Evolutionary conservation across 2,888 invertebrate genomes (phyloP), one percentile per base, ranked within the genome.

Genomic region (Eilema depressum): DNA sequence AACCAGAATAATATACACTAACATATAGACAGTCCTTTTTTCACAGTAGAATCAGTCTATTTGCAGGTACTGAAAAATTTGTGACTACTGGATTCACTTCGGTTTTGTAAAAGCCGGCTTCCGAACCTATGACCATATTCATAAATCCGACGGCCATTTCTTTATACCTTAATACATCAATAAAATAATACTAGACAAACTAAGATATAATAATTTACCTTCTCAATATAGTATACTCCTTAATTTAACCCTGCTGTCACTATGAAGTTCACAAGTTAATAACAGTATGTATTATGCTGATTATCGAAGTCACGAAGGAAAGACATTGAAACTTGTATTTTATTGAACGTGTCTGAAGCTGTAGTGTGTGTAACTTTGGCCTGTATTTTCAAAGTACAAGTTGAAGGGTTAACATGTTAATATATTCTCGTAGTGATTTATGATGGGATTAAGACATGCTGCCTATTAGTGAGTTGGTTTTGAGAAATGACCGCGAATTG

Each of bases 281-380:
- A 65, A 66, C 8, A 63, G 20, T 37, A 68, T 1, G 10, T 33
- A n/a, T 68, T 71, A 68, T 68, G 37, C 59, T 67, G 64, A 60
- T 60, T 68, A 53, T 59, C 69, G 63, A 69, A 66, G 59, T 64
- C 62, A 66, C 37, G 33, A 37, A 47, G 59, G 57, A 62, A 66
- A 69, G 33, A 23, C 72, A 69, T 66, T 20, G 63, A 63, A 71
- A 69, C 66, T 66, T 63, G 37, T 28, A 71, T 71, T 72, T 69
- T 72, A 69, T 63, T 65, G 63, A 33, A 64, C 68, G 59, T 71
- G 71, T 68, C 53, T 60, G 25, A 57, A 63, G 25, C 25, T 47
- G 53, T 70, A 65, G 41, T 28, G 7, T 63, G 20, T 64, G 57
- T 64, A 71, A 68, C 33, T 67, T 71, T 56, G 47, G 25, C 56